phyloP scores from a whole-genome alignment of 2,113 vertebrate species.

The Boleophthalmus pectinirostris region DNA sequence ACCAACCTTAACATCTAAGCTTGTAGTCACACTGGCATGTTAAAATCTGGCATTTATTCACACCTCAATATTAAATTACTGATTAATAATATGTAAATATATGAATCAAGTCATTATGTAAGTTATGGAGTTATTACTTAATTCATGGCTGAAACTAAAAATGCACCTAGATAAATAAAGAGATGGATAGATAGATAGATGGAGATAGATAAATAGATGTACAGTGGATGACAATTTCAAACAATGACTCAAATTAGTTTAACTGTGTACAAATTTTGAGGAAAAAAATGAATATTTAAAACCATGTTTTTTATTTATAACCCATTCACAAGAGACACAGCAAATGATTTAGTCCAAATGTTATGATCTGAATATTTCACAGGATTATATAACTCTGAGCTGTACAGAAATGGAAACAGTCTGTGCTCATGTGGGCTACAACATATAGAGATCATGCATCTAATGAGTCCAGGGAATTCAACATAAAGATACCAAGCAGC shows the following conservation, averaged over 20 bases:
- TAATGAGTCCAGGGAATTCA: neutral
- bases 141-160: no score
- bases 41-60: no score
- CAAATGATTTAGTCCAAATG: slow-evolving; percentile 4
- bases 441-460: slow-evolving; percentile 1
- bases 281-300: neutral
- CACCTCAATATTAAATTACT: no score
- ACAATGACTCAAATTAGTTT: neutral
- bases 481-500: neutral
- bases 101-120: no score
- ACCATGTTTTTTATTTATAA: slow-evolving; percentile 7
- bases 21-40: no score
- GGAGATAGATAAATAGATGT: no score
- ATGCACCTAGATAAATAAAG: no score
- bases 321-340: neutral
- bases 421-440: neutral
- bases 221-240: neutral
- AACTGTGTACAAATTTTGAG: neutral
- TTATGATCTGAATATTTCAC: slow-evolving; percentile 6
- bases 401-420: slow-evolving; percentile 6
- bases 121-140: no score
- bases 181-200: no score
- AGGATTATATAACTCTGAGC: neutral
- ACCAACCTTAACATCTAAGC: no score
- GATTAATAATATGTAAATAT: no score